phyloP scores from a whole-genome alignment of 2,797 vertebrate species.

The Chromis chromis region DNA sequence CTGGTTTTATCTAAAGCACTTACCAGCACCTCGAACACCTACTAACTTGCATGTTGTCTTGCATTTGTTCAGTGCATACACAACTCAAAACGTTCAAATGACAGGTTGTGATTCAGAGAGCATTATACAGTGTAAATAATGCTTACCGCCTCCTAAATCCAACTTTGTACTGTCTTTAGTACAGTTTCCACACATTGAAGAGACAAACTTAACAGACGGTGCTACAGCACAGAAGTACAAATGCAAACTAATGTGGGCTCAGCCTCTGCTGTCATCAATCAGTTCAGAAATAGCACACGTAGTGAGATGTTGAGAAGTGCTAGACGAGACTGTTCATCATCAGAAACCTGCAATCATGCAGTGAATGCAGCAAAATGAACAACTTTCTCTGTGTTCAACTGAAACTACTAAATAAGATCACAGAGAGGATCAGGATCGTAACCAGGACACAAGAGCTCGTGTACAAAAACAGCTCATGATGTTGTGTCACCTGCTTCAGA shows the following conservation, averaged over 20 bases:
- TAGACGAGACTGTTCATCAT: slow-evolving; percentile 1
- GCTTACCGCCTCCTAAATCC: background rate
- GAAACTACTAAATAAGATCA: slow-evolving; percentile 18
- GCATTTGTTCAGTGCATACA: slow-evolving; percentile 10
- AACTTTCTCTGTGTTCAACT: slow-evolving; percentile 13
- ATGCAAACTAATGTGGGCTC: slow-evolving; percentile 6
- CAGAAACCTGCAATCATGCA: background rate
- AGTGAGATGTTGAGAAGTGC: background rate
- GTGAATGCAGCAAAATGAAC: background rate
- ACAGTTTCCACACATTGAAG: background rate
- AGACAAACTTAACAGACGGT: slow-evolving; percentile 5
- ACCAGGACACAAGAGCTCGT: slow-evolving; percentile 4
- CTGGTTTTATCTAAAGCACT: background rate
- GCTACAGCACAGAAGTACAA: background rate
- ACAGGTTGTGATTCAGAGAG: slow-evolving; percentile 5
- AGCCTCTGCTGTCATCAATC: slow-evolving; percentile 4
- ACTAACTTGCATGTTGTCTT: background rate
- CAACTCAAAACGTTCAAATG: background rate
- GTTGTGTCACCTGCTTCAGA: slow-evolving; percentile 10
- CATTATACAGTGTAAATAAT: background rate
- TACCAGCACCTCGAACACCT: background rate
- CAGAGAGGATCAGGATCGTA: background rate
- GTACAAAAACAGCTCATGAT: slow-evolving; percentile 1
- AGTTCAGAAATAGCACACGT: slow-evolving; percentile 24
- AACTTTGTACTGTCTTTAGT: background rate